Evolutionary conservation across 2,113 vertebrate species (phyloP).

Genomic region (Antidorcas marsupialis): DNA sequence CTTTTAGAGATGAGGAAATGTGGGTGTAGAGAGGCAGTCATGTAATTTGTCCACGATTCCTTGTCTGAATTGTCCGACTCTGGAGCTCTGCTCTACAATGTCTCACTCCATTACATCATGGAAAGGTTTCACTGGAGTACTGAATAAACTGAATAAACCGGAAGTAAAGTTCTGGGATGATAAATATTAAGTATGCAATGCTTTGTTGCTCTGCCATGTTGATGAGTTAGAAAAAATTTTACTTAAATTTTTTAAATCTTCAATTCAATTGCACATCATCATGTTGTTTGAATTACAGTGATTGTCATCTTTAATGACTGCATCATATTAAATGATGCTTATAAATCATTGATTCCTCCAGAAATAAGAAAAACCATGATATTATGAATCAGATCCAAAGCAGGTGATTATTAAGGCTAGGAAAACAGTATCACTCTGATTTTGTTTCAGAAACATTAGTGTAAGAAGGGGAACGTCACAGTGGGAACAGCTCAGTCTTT

Average conservation of each 20-base stretch:
- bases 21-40: background rate
- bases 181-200: background rate
- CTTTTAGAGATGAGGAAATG: background rate
- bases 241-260: background rate
- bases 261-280: background rate
- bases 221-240: background rate
- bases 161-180: background rate
- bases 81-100: background rate
- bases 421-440: background rate
- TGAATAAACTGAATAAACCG: background rate
- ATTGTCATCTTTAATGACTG: background rate
- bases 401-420: background rate
- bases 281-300: constrained; percentile 29
- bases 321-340: background rate
- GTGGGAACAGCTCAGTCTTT: background rate
- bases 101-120: background rate
- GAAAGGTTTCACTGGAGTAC: background rate
- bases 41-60: background rate
- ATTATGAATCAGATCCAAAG: background rate
- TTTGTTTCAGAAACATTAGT: background rate
- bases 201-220: background rate
- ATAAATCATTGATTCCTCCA: background rate
- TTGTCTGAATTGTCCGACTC: background rate
- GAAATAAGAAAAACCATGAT: background rate
- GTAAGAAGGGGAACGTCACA: background rate